Conservation (phyloP, 2,888 invertebrate genomes). For the Notodromas monacha region DNA sequence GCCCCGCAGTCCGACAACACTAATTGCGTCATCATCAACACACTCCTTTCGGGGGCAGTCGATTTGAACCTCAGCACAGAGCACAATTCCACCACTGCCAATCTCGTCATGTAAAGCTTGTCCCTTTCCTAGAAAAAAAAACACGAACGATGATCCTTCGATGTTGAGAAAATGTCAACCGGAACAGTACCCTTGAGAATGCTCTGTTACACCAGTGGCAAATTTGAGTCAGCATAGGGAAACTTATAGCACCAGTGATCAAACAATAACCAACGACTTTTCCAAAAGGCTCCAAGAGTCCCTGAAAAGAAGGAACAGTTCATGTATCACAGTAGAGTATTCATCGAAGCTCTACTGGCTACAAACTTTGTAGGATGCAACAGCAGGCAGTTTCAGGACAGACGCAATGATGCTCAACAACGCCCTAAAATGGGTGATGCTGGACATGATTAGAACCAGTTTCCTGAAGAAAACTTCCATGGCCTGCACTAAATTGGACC, state of each 20-base stretch:
- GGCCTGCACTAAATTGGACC: conserved; percentile 47
- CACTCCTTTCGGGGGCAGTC: conserved; percentile 70
- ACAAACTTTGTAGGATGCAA: conserved; percentile 38
- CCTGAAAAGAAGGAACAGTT: conserved; percentile 14
- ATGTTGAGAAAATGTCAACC: neutral
- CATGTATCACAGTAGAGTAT: conserved; percentile 1
- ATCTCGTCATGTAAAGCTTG: conserved; percentile 60
- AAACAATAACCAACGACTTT: conserved; percentile 55
- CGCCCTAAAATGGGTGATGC: neutral
- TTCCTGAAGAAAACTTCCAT: conserved; percentile 56
- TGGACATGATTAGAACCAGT: conserved; percentile 22
- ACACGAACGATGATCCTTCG: too few relatives aligned
- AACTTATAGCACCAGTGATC: neutral
- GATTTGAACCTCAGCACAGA: conserved; percentile 85
- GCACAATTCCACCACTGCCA: conserved; percentile 68
- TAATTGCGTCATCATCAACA: conserved; percentile 57
- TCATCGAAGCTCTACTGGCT: too few relatives aligned
- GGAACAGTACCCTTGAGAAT: conserved; percentile 31
- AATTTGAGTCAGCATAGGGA: conserved; percentile 32
- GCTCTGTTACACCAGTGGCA: conserved; percentile 63
- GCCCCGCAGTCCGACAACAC: conserved; percentile 56
- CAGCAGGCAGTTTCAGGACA: conserved; percentile 47
- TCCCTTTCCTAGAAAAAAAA: conserved; percentile 43
- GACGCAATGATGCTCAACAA: conserved; percentile 32
- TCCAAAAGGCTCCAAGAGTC: conserved; percentile 70